Base-by-base conservation (phyloP, 2,797 vertebrate genomes). In the Apodemus agrarius region DNA sequence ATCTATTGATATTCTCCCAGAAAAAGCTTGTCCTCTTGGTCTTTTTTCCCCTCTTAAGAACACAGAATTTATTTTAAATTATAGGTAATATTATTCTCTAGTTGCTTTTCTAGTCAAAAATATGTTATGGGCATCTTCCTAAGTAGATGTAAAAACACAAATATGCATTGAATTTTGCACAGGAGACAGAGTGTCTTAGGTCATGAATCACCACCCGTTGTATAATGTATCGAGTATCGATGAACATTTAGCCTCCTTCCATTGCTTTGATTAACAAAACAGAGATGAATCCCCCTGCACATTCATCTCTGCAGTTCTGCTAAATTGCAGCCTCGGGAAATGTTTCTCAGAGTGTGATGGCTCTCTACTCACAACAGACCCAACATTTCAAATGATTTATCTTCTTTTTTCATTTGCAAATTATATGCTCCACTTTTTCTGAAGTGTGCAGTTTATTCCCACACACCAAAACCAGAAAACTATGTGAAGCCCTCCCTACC, bases 221-320 rank as follows among this genome's bases (percentile, higher is more conserved):
- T 96, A 31, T 79, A 95, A 93, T 74, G 12, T 84, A 78, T n/a
- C 88, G 67, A 83, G 57, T 92, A 90, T 43, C 57, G 80, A 90
- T 83, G 85, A 92, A 16, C 91, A 72, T 90, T 97, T 93, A 85
- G 91, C 84, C 75, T 69, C 34, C 87, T 96, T 96, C 88, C 88
- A 93, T 85, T 84, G 94, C 82, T 92, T 96, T 97, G 81, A 94
- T 97, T 97, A 98, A 96, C 94, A 93, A 90, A 97, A 92, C 69
- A 26, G 72, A 97, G 90, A 96, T 81, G 93, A 90, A 82, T 89
- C 43, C 69, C 54, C 85, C 34, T 12, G 63, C 31, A 59, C 91
- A 91, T 95, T 81, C 72, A n/a, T 97, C 87, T 94, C 54, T 93
- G 86, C 52, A 85, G 83, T 54, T 6, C 40, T 52, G 37, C 81